Base-by-base conservation (phyloP, 1,140 invertebrate species). In the Goniozus legneri region DNA sequence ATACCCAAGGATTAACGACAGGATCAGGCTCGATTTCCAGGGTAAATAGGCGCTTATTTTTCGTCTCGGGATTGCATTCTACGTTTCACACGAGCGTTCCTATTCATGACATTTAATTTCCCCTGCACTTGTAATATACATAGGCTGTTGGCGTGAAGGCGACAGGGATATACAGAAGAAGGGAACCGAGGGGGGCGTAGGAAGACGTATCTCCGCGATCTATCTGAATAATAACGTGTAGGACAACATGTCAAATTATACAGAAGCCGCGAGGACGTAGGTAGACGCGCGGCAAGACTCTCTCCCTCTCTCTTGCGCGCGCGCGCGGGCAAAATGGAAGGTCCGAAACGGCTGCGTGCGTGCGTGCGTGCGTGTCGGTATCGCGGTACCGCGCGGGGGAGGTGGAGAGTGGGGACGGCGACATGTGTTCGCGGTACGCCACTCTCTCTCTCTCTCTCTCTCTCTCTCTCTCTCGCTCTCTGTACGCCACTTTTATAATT, bases 171-270 rank as follows among this genome's bases (percentile, higher is more conserved):
- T 27, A 41, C 34, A 39, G 37, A 38, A 44, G 39, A 52, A 44
- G 40, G 31, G 33, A 44, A 27, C 24, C 40, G 22, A 33, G 36
- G 19, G 47, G 10, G 19, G 34, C 30, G 36, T 35, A 44, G 34
- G 44, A 50, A 39, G 47, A 51, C 60, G 49, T 74, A 76, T 76
- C 73, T 74, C 52, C 50, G 49, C 69, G 65, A 74, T 75, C 72
- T 71, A 73, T 76, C 70, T 71, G 72, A 75, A 75, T 76, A 76
- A 76, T 76, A 75, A 76, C 71, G 70, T 75, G 72, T 76, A 74
- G 62, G 69, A 76, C 73, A 75, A 76, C 71, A 72, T 75, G 73
- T 75, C 73, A 75, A 76, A 76, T 76, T 76, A 75, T 75, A 73
- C 72, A 64, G 58, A 71, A 65, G 53, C 56, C 63, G 64, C 64